Base-by-base conservation (phyloP, 1,140 invertebrate species). In the Drosophila quadrilineata region DNA sequence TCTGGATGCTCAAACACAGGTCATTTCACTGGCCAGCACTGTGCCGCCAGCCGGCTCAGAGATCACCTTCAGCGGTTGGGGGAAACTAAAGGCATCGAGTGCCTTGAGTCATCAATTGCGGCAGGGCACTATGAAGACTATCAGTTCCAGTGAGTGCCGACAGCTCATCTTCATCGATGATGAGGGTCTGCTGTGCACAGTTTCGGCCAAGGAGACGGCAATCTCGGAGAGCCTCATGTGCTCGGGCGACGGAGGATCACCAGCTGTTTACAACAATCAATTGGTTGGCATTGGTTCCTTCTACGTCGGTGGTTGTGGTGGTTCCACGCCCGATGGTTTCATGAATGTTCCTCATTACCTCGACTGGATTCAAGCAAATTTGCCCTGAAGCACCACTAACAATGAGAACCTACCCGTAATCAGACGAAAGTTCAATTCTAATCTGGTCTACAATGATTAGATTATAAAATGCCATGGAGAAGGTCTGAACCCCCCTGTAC, bases 321-420 rank as follows among this genome's bases (percentile, higher is more conserved):
- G 43, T 21, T 36, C 19, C 0, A 33, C 86, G 52, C 92, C 92
- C 4, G 92, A 93, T 64, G 92, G 93, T 12, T 93, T 91, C 41
- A 90, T 91, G 3, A 90, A 89, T 62, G 75, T 92, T 0, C 75
- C 75, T 9, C 64, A 88, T 16, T 91, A 91, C 53, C 43, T 59
- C 0, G 57, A 90, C 0, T 93, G 92, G 91, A 90, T 92, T 1
- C 21, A 82, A 9, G 53, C 29, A 6, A 68, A 67, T 31, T 63
- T 19, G 31, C 10, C 21, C 3, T 66, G 19, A 45, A n/a, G n/a
- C n/a, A n/a, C n/a, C n/a, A n/a, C n/a, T n/a, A n/a, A n/a, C n/a
- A n/a, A 12, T 16, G 6, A 0, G 14, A 4, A 29, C 24, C 3
- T n/a, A n/a, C n/a, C n/a, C n/a, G n/a, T n/a, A n/a, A n/a, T n/a